Conservation (phyloP, 2,888 invertebrate genomes). For the Stratiomys singularior region DNA sequence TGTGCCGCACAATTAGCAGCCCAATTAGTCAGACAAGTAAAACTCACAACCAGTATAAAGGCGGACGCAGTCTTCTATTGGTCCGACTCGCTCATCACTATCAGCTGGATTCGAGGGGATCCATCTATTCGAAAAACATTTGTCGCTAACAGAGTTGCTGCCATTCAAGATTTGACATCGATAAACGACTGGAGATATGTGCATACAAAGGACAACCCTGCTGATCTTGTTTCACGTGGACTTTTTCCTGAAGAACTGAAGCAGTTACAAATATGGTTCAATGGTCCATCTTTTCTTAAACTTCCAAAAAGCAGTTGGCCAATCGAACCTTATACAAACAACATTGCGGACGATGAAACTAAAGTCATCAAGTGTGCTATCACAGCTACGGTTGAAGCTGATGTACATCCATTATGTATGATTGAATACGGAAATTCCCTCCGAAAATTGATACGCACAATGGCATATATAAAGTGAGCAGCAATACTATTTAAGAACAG, state of each 20-base stretch:
- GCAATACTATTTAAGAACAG: neutral
- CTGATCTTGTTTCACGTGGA: slow-evolving; percentile 10
- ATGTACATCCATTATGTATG: neutral
- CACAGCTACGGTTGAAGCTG: neutral
- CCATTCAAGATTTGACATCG: slow-evolving; percentile 46
- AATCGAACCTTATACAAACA: neutral
- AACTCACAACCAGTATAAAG: neutral
- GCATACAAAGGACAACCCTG: neutral
- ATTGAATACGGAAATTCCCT: slow-evolving; percentile 21
- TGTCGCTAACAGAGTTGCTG: slow-evolving; percentile 24
- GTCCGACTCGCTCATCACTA: slow-evolving; percentile 2
- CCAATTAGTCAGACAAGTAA: neutral
- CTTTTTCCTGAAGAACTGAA: neutral
- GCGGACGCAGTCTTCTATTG: neutral
- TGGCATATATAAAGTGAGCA: neutral
- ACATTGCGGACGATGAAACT: neutral
- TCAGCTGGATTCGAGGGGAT: slow-evolving; percentile 8
- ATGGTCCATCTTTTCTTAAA: neutral
- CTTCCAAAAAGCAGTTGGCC: neutral
- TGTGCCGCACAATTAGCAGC: slow-evolving; percentile 46
- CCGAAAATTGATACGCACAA: neutral
- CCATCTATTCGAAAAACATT: slow-evolving; percentile 29
- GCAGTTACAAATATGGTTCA: neutral
- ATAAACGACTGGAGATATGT: slow-evolving; percentile 49
- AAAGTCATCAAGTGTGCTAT: neutral